Evolutionary conservation across 35 echinoderm and acorn worm species (phyloP).

Genomic region (Ophioderma brevispina): DNA sequence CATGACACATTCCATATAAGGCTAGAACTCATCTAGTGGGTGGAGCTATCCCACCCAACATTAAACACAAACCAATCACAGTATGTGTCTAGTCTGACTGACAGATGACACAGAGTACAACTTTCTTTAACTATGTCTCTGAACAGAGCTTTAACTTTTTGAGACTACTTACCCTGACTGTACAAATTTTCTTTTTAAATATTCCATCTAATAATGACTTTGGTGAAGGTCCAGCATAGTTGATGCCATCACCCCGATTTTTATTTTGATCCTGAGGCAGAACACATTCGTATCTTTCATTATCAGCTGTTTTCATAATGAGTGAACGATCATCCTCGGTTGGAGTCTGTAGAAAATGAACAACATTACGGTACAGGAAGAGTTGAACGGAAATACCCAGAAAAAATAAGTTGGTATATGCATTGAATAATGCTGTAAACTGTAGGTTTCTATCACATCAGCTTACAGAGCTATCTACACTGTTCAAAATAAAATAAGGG

Average conservation of each 20-base stretch:
- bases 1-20: too few species aligned
- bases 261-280: conserved; percentile 46
- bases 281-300: conserved; percentile 88
- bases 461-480: too few species aligned
- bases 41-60: too few species aligned
- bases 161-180: conserved; percentile 55
- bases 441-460: too few species aligned
- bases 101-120: neutral
- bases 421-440: too few species aligned
- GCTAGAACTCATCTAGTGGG: too few species aligned
- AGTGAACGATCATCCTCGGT: neutral
- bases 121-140: neutral
- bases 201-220: conserved; percentile 55
- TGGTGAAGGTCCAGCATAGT: conserved; percentile 72
- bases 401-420: too few species aligned
- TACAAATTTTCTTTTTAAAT: conserved; percentile 61
- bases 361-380: too few species aligned
- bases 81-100: neutral
- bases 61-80: neutral
- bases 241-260: conserved; percentile 24
- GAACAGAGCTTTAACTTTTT: neutral
- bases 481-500: too few species aligned
- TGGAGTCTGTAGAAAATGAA: neutral
- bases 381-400: too few species aligned
- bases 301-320: conserved; percentile 75